phyloP scores from a whole-genome alignment of 2,113 vertebrate species.

The Microcebus murinus region DNA sequence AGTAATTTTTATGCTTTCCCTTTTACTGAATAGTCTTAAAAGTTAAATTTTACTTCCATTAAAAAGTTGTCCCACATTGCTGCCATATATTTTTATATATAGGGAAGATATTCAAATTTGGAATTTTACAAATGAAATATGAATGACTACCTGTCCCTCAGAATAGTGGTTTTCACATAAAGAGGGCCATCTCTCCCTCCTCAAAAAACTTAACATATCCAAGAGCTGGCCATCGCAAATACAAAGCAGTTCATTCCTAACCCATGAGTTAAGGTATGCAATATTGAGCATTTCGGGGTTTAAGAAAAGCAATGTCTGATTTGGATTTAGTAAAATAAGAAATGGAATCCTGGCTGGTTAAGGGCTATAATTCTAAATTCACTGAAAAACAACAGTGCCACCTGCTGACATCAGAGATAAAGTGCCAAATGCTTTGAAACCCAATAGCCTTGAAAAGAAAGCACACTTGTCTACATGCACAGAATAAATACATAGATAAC shows the following conservation, averaged over 20 bases:
- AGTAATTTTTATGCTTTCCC: not conserved
- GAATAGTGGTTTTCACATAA: not conserved
- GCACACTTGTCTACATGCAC: fast-evolving
- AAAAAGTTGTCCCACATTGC: not conserved
- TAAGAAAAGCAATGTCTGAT: not conserved
- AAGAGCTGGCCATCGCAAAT: not conserved
- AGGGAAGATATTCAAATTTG: not conserved
- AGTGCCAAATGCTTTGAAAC: not conserved
- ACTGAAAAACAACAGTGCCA: constrained; percentile 83
- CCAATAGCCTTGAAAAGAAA: not conserved
- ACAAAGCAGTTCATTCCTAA: not conserved
- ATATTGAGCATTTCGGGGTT: not conserved
- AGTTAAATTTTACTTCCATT: not conserved
- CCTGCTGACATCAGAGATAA: constrained; percentile 75
- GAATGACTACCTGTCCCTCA: not conserved
- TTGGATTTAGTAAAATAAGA: constrained; percentile 1
- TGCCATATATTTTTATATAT: not conserved
- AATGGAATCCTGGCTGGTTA: not conserved
- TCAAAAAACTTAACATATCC: not conserved
- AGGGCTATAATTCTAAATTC: not conserved
- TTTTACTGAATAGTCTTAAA: not conserved
- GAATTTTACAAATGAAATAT: not conserved
- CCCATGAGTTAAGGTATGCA: not conserved
- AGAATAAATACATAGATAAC: not conserved
- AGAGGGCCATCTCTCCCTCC: not conserved